Conservation (phyloP, 1,140 invertebrate genomes). For the Drosophila carrolli region DNA sequence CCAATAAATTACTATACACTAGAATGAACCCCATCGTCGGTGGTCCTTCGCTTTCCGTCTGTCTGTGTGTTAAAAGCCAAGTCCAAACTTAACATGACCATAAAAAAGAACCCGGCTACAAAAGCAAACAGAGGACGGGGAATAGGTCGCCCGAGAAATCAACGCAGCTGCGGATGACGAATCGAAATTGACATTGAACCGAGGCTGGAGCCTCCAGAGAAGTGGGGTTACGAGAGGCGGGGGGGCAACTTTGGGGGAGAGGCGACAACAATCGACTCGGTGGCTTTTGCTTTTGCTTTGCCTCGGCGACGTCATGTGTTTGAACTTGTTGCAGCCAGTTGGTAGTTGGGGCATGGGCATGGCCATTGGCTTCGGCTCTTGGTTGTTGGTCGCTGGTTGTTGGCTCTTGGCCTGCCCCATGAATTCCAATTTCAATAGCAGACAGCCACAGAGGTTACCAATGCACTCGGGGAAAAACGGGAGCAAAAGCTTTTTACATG, state of each 20-base stretch:
- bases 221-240: background rate
- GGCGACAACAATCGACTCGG: conserved; percentile 41
- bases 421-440: conserved; percentile 60
- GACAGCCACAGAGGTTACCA: conserved; percentile 32
- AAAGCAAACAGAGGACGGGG: conserved; percentile 50
- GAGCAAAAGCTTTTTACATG: background rate
- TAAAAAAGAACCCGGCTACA: conserved; percentile 70
- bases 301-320: conserved; percentile 46
- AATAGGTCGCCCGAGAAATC: conserved; percentile 74
- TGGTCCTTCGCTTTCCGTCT: conserved; percentile 43
- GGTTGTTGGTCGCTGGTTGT: conserved; percentile 31
- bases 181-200: conserved; percentile 84
- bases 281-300: conserved; percentile 12
- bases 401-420: conserved; percentile 49
- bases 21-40: conserved; percentile 69
- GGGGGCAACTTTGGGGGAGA: conserved; percentile 4
- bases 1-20: conserved; percentile 77
- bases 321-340: conserved; percentile 72
- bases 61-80: conserved; percentile 77
- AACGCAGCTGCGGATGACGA: conserved; percentile 83
- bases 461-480: conserved; percentile 1
- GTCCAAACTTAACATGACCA: conserved; percentile 81
- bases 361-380: conserved; percentile 22
- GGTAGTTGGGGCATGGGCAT: conserved; percentile 25
- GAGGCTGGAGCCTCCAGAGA: conserved; percentile 44